phyloP scores from a whole-genome alignment of 2,113 vertebrate species.

The Pseudopipra pipra region DNA sequence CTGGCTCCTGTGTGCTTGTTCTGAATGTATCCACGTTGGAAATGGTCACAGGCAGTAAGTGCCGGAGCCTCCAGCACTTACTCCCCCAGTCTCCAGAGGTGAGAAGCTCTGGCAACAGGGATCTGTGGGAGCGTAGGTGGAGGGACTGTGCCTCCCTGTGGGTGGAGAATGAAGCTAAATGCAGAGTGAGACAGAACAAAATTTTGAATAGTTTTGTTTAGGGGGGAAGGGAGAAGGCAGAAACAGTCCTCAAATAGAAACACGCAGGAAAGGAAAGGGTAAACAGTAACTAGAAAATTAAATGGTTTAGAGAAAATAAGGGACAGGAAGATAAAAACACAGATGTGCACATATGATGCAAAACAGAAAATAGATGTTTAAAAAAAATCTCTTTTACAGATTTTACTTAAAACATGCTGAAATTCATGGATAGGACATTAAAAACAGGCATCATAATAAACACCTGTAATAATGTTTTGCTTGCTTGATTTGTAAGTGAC shows the following conservation, averaged over 20 bases:
- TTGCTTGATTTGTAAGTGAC: neutral
- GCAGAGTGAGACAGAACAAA: neutral
- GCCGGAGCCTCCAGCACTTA: neutral
- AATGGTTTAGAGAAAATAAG: neutral
- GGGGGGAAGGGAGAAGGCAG: neutral
- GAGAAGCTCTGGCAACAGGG: neutral
- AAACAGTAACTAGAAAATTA: neutral
- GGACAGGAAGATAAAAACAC: neutral
- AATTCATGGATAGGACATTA: neutral
- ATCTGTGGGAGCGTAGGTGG: neutral
- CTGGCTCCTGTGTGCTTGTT: rapidly evolving
- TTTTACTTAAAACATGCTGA: neutral
- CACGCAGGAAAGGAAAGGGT: neutral
- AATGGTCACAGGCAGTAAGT: neutral
- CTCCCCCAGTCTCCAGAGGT: neutral
- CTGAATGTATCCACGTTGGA: rapidly evolving
- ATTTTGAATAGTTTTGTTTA: neutral
- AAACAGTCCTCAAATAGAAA: neutral
- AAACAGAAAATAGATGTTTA: neutral
- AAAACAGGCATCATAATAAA: neutral
- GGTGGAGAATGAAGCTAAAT: neutral
- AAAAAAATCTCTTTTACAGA: neutral
- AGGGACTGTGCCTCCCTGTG: constrained; percentile 27
- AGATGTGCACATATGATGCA: neutral
- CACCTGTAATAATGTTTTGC: neutral